A percentile compares a stretch with the other conserved stretches of the same genome.
Evolutionary conservation across 2,113 vertebrate genomes (phyloP).

Genomic region (Microcebus griseorufus): DNA sequence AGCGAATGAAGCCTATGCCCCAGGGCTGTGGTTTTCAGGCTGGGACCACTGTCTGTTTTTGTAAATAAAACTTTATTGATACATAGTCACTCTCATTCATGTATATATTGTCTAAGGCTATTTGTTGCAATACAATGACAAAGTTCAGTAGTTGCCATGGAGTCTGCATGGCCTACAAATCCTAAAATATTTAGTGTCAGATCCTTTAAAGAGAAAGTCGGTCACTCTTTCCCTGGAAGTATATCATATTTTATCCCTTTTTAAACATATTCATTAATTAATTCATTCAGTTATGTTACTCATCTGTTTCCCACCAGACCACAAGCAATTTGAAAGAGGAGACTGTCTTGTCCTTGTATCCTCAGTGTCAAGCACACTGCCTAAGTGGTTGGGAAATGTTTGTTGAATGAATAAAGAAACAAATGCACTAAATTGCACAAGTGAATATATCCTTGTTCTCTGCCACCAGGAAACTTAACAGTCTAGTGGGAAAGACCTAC

Average conservation of each 20-base stretch:
- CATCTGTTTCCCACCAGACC: not conserved
- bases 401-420: not conserved
- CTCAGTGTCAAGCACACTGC: not conserved
- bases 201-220: not conserved
- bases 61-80: not conserved
- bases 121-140: not conserved
- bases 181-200: not conserved
- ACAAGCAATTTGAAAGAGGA: not conserved
- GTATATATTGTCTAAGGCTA: rapidly evolving
- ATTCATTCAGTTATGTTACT: not conserved
- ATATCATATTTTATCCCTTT: not conserved
- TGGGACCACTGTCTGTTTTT: not conserved
- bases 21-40: rapidly evolving
- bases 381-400: not conserved
- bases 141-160: rapidly evolving
- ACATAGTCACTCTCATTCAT: not conserved
- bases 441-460: too few relatives aligned
- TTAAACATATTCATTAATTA: not conserved
- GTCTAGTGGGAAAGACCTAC: not conserved
- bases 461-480: not conserved
- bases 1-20: not conserved
- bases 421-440: rapidly evolving
- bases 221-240: not conserved
- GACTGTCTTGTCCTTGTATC: not conserved
- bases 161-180: not conserved